phyloP scores from a whole-genome alignment of 2,113 vertebrate species.

The Coptodon rendalli region DNA sequence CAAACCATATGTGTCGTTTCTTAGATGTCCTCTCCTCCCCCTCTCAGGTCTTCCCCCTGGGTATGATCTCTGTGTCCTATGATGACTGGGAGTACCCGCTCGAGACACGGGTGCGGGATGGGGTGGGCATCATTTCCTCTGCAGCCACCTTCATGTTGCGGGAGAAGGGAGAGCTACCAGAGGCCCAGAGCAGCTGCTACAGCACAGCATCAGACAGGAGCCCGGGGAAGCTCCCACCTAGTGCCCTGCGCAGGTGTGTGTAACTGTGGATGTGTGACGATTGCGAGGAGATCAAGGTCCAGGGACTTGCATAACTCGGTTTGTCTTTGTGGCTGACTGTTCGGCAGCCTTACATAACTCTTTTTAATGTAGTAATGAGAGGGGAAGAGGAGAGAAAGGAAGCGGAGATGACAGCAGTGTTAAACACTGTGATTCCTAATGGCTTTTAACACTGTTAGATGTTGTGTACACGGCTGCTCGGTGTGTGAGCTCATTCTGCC shows the following conservation, averaged over 20 bases:
- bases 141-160: slow-evolving; percentile 90
- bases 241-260: slow-evolving; percentile 88
- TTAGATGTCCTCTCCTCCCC: background rate
- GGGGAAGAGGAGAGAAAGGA: background rate
- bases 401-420: slow-evolving; percentile 22
- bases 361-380: slow-evolving; percentile 41
- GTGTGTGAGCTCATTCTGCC: slow-evolving; percentile 8
- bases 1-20: background rate
- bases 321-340: slow-evolving; percentile 35
- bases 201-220: slow-evolving; percentile 78
- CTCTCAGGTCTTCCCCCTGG: slow-evolving; percentile 81
- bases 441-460: slow-evolving; percentile 45
- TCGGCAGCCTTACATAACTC: slow-evolving; percentile 33
- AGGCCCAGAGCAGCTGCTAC: slow-evolving; percentile 88
- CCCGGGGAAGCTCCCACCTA: slow-evolving; percentile 77
- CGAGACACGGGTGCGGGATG: slow-evolving; percentile 84
- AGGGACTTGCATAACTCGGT: slow-evolving; percentile 36
- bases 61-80: slow-evolving; percentile 92
- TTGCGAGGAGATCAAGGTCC: slow-evolving; percentile 24
- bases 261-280: background rate
- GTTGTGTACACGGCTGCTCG: slow-evolving; percentile 4
- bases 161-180: slow-evolving; percentile 87
- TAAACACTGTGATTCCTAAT: slow-evolving; percentile 31
- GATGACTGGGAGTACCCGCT: slow-evolving; percentile 96
- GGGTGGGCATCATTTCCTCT: slow-evolving; percentile 86